A percentile compares a stretch with the other conserved stretches of the same genome.
These are phyloP conservation scores for Hypomecis punctinalis DNA, from an alignment of 2,888 invertebrate genomes.

Conservation along the genomic window DNA sequence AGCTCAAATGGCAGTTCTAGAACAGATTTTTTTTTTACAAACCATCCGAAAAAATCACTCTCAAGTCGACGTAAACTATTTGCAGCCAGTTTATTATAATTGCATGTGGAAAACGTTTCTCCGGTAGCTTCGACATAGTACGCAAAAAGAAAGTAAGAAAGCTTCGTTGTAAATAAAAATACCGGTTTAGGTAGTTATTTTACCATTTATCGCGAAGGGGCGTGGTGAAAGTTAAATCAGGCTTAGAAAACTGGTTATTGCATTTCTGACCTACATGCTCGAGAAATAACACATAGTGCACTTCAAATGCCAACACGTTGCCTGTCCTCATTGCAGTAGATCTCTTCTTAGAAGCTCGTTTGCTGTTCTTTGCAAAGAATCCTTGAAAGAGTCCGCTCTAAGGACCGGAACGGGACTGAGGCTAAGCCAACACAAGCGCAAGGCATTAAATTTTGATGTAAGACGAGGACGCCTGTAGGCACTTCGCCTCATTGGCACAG, in stretches of 20 bases:
- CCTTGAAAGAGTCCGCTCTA: conserved; percentile 23
- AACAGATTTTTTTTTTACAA: no score
- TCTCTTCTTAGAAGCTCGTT: conserved; percentile 15
- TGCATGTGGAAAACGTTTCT: conserved; percentile 27
- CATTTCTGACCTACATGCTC: conserved; percentile 51
- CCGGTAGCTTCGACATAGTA: conserved; percentile 18
- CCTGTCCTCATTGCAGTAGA: conserved; percentile 23
- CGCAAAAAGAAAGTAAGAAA: conserved; percentile 50
- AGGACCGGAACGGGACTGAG: conserved; percentile 17
- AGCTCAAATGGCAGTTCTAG: no score
- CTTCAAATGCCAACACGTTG: conserved; percentile 25
- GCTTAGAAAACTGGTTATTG: conserved; percentile 60
- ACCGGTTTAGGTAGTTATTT: conserved; percentile 62
- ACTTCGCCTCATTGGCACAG: conserved; percentile 55
- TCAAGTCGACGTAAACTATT: neutral
- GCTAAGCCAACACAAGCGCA: conserved; percentile 32
- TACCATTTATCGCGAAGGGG: conserved; percentile 61
- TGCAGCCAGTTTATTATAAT: conserved; percentile 11
- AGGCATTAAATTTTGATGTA: conserved; percentile 38
- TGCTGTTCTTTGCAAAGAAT: conserved; percentile 24
- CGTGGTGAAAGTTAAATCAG: conserved; percentile 66
- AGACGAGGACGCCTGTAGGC: conserved; percentile 57
- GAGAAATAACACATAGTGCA: conserved; percentile 30
- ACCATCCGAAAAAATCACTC: no score
- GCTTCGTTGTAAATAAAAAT: conserved; percentile 47